Conservation (phyloP, 2,113 vertebrate species). For the Peromyscus leucopus region DNA sequence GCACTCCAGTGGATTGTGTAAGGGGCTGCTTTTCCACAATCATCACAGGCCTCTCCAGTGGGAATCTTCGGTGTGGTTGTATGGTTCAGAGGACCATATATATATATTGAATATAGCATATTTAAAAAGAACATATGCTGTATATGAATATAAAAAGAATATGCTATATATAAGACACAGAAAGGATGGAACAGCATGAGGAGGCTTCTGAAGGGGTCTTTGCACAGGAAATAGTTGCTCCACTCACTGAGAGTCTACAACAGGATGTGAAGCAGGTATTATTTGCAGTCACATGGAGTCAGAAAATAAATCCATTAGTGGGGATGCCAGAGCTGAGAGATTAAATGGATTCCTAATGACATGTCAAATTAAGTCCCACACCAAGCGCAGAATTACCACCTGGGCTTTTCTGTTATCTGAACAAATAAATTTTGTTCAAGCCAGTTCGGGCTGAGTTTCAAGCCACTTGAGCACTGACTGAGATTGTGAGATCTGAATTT, state of each 20-base stretch:
- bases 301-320: constrained; percentile 61
- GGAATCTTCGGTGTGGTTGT: rapidly evolving
- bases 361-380: constrained; percentile 55
- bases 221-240: not conserved
- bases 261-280: not conserved
- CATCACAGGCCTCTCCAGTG: not conserved
- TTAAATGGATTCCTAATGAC: constrained; percentile 54
- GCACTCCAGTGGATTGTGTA: not conserved
- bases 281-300: not conserved
- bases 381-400: constrained; percentile 60
- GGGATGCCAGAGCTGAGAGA: constrained; percentile 35
- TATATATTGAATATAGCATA: no score
- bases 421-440: not conserved
- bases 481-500: not conserved
- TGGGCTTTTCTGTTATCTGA: constrained; percentile 6
- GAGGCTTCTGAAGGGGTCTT: not conserved
- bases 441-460: not conserved
- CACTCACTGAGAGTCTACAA: not conserved
- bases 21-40: not conserved
- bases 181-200: rapidly evolving
- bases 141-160: no score
- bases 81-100: not conserved
- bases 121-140: not conserved
- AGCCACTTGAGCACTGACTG: not conserved
- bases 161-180: rapidly evolving